A percentile compares a stretch with the other conserved stretches of the same genome.
phyloP scores from a whole-genome alignment of 1,140 invertebrate species.

The Spodoptera litura region DNA sequence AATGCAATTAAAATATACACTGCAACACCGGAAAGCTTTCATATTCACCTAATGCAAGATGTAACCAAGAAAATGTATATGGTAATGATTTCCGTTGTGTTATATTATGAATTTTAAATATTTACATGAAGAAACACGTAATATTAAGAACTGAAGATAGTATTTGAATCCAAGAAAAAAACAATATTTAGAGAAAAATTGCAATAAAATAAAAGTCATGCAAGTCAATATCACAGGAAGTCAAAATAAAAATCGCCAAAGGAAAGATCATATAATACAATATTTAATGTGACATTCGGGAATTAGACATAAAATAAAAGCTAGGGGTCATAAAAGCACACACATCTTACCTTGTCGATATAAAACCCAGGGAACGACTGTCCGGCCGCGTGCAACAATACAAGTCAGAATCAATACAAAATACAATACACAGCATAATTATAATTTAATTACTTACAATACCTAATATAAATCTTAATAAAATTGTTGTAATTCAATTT shows the following conservation, averaged over 20 bases:
- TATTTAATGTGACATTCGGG: conserved; percentile 24
- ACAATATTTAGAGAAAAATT: too few species aligned
- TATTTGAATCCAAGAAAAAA: too few species aligned
- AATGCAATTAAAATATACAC: not conserved
- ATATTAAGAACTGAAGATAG: too few species aligned
- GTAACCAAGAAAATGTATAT: too few species aligned
- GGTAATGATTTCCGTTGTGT: too few species aligned
- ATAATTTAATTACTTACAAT: not conserved
- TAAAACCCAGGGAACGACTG: conserved; percentile 83
- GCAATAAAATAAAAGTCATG: too few species aligned
- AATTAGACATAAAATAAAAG: conserved; percentile 16
- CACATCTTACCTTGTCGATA: conserved; percentile 80
- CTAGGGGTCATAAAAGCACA: conserved; percentile 37
- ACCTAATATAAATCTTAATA: conserved; percentile 10
- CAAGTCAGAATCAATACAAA: conserved; percentile 48
- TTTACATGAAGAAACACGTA: too few species aligned
- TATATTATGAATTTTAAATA: too few species aligned
- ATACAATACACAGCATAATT: not conserved
- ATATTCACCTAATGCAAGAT: not conserved
- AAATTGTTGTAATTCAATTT: not conserved
- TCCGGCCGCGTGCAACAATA: conserved; percentile 76
- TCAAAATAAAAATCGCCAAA: too few species aligned
- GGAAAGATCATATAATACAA: not conserved
- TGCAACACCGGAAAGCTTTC: not conserved
- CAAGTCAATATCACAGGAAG: too few species aligned